A percentile compares a stretch with the other conserved stretches of the same genome.
These are phyloP conservation scores for Venturia canescens DNA, from an alignment of 1,140 invertebrate species.

Conservation along the genomic window DNA sequence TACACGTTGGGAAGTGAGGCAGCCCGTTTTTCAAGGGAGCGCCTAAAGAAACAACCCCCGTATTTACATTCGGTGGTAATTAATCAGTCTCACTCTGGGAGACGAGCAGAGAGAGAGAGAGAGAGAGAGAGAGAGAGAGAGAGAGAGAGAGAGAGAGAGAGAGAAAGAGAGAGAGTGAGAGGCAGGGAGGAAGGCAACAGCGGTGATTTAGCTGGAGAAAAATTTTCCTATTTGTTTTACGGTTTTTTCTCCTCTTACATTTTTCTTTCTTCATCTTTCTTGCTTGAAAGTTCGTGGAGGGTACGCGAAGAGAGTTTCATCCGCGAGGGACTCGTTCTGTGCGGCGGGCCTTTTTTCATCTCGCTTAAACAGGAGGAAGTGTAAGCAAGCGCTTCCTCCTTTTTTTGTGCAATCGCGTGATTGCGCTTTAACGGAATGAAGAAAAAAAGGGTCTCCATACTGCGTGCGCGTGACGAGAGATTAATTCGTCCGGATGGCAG, in stretches of 20 bases:
- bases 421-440: constrained; percentile 11
- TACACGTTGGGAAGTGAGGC: background rate
- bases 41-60: constrained; percentile 59
- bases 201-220: constrained; percentile 46
- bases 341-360: background rate
- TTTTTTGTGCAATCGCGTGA: constrained; percentile 39
- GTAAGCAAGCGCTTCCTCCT: constrained; percentile 27
- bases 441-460: constrained; percentile 17
- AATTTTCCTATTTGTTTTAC: constrained; percentile 52
- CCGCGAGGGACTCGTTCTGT: background rate
- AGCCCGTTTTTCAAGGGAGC: constrained; percentile 54
- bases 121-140: background rate
- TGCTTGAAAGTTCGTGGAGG: constrained; percentile 37
- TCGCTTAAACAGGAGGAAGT: constrained; percentile 37
- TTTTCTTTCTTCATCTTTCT: constrained; percentile 44
- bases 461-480: constrained; percentile 42
- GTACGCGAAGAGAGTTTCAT: constrained; percentile 36
- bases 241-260: constrained; percentile 49
- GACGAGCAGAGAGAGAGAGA: background rate
- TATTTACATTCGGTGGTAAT: constrained; percentile 56
- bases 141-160: background rate
- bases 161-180: too few relatives aligned
- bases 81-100: constrained; percentile 59
- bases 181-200: background rate
- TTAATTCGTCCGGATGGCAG: constrained; percentile 49